Evolutionary conservation across 2,888 invertebrate species (phyloP).

Genomic region (Drosophila birchii): DNA sequence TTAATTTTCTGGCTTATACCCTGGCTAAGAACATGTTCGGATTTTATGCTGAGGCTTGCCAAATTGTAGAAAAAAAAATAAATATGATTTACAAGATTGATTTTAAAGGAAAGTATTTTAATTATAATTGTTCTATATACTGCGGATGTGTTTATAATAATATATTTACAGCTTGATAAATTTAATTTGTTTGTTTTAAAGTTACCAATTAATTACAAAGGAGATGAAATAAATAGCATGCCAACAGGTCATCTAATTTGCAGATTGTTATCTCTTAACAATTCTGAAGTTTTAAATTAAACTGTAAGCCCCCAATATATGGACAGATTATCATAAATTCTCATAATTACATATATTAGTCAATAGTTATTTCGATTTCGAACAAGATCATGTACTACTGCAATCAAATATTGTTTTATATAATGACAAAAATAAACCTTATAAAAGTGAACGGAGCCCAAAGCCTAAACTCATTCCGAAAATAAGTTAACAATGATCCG

Average conservation of each 20-base stretch:
- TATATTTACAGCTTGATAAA: not conserved
- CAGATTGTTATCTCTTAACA: not conserved
- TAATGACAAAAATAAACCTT: not conserved
- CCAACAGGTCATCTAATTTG: not conserved
- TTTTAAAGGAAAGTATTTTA: too few species aligned
- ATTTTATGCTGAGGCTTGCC: not conserved
- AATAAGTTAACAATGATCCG: not conserved
- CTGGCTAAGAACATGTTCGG: not conserved
- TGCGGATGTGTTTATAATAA: too few species aligned
- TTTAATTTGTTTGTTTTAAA: not conserved
- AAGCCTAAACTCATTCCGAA: not conserved
- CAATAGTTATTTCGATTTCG: not conserved
- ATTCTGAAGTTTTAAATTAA: too few species aligned
- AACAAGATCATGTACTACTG: not conserved
- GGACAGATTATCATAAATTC: not conserved
- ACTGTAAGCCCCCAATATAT: not conserved
- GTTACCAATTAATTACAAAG: not conserved
- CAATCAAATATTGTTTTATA: not conserved
- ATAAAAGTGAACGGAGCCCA: not conserved
- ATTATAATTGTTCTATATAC: too few species aligned
- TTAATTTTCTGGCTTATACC: conserved; percentile 10
- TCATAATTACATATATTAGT: too few species aligned
- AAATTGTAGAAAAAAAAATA: too few species aligned
- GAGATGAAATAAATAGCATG: not conserved
- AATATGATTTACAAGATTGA: not conserved